Conservation (phyloP, 2,888 invertebrate species). For the Anoplius nigerrimus region DNA sequence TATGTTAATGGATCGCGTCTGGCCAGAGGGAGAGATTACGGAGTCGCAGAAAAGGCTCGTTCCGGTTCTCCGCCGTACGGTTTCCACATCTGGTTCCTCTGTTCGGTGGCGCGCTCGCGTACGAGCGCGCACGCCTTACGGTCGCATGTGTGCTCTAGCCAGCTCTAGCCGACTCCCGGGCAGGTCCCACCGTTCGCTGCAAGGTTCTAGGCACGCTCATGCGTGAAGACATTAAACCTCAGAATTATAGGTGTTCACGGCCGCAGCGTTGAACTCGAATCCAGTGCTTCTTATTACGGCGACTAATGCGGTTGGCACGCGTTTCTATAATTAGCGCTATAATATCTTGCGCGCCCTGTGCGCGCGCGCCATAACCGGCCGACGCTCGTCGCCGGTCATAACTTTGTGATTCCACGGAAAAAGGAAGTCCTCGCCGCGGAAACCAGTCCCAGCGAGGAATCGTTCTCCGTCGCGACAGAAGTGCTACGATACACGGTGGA, state of each 20-base stretch:
- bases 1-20: too few relatives aligned
- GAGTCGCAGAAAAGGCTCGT: too few relatives aligned
- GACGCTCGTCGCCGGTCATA: too few relatives aligned
- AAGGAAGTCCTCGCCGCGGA: too few relatives aligned
- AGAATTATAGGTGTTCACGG: slow-evolving; percentile 30
- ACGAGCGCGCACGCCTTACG: too few relatives aligned
- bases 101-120: not conserved
- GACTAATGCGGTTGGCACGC: slow-evolving; percentile 21
- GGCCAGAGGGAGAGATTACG: too few relatives aligned
- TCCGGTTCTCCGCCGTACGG: too few relatives aligned
- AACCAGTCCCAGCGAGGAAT: too few relatives aligned
- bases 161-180: not conserved
- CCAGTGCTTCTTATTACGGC: slow-evolving; percentile 10
- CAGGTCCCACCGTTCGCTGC: not conserved
- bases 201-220: slow-evolving; percentile 21
- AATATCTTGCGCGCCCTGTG: not conserved
- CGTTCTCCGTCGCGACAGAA: too few relatives aligned
- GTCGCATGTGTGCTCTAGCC: not conserved
- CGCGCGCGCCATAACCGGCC: too few relatives aligned
- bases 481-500: too few relatives aligned
- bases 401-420: too few relatives aligned
- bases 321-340: slow-evolving; percentile 33
- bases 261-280: slow-evolving; percentile 15
- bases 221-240: slow-evolving; percentile 25
- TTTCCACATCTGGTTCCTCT: slow-evolving; percentile 1